A percentile compares a stretch with the other conserved stretches of the same genome.
These are phyloP conservation scores for Drosophila quinaria DNA, from an alignment of 2,888 invertebrate species.

Conservation along the genomic window DNA sequence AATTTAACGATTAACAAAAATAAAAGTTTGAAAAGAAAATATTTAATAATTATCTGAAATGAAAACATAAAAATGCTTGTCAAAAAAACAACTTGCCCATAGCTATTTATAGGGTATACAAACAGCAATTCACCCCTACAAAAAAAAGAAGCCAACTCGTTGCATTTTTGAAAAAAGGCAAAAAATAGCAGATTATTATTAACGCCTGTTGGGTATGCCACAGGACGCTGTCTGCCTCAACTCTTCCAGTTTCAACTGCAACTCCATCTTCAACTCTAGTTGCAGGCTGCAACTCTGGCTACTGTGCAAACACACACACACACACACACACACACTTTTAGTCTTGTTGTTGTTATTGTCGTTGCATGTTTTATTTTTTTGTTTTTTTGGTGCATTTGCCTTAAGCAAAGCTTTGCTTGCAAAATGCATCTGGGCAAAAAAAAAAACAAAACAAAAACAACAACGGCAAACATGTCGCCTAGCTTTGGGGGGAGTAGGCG, in stretches of 20 bases:
- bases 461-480: conserved; percentile 69
- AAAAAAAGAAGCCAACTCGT: conserved; percentile 37
- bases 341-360: conserved; percentile 59
- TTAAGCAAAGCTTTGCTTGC: conserved; percentile 68
- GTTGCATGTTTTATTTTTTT: conserved; percentile 30
- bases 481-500: conserved; percentile 55
- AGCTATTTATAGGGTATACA: conserved; percentile 30
- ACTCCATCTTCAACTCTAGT: conserved; percentile 17
- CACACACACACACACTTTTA: conserved; percentile 56
- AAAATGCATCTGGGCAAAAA: conserved; percentile 74
- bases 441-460: conserved; percentile 51
- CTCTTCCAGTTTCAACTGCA: conserved; percentile 27
- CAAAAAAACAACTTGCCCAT: background rate
- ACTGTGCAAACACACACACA: conserved; percentile 53
- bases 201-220: conserved; percentile 83
- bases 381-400: conserved; percentile 77
- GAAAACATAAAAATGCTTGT: background rate
- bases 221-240: conserved; percentile 74
- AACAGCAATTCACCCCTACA: conserved; percentile 20
- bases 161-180: conserved; percentile 64
- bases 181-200: conserved; percentile 70
- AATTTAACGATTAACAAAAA: no score
- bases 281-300: conserved; percentile 35
- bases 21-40: no score
- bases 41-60: background rate